Percentiles rank a stretch among this genome's conserved stretches.
Conservation (phyloP, 2,888 invertebrate genomes). For the Aporophyla lueneburgensis region DNA sequence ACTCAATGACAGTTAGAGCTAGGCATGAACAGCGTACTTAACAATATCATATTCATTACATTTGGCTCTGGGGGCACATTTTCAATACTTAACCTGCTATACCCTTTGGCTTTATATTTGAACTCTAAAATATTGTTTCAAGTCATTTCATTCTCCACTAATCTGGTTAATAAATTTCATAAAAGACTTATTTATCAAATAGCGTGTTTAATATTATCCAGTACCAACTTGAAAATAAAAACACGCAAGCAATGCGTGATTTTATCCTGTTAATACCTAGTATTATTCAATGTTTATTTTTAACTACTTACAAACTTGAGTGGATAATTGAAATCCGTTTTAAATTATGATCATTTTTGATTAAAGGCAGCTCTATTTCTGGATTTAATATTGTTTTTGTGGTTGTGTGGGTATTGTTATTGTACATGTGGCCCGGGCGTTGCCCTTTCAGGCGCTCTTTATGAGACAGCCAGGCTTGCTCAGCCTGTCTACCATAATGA, state of each 20-base stretch:
- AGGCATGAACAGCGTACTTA: too few species aligned
- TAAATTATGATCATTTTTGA: constrained; percentile 40
- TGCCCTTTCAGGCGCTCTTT: constrained; percentile 67
- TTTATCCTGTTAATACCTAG: constrained; percentile 36
- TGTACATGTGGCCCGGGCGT: constrained; percentile 70
- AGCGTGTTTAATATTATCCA: constrained; percentile 47
- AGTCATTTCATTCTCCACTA: constrained; percentile 16
- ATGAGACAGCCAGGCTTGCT: constrained; percentile 58
- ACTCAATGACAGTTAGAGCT: too few species aligned
- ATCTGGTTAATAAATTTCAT: constrained; percentile 23
- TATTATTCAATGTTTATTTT: constrained; percentile 33
- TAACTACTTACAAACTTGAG: constrained; percentile 13
- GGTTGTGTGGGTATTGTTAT: too few species aligned
- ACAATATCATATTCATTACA: too few species aligned
- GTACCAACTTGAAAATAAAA: constrained; percentile 45
- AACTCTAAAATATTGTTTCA: constrained; percentile 9
- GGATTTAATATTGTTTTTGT: constrained; percentile 68
- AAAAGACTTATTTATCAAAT: constrained; percentile 49
- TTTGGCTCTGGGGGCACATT: too few species aligned
- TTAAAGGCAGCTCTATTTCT: constrained; percentile 52
- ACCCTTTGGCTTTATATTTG: not conserved
- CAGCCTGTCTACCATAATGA: constrained; percentile 41
- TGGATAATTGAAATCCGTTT: constrained; percentile 40
- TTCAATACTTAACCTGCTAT: too few species aligned
- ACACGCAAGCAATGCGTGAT: constrained; percentile 36